A percentile compares a stretch with the other conserved stretches of the same genome.
These are phyloP conservation scores for Tachysurus fulvidraco DNA, from an alignment of 2,113 vertebrate genomes.

Conservation along the genomic window DNA sequence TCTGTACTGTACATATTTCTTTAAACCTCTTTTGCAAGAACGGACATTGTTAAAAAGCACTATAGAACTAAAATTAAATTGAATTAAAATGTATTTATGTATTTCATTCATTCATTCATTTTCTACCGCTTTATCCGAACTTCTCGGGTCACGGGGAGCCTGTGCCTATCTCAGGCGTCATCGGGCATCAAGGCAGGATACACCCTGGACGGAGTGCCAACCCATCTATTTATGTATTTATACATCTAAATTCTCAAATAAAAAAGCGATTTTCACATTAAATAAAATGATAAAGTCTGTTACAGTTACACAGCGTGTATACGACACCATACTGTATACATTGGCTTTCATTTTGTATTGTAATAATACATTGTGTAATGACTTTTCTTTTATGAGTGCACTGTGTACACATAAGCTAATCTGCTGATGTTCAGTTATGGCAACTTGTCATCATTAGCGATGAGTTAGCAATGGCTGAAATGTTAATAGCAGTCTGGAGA, in stretches of 20 bases:
- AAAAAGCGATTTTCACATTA: neutral
- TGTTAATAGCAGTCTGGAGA: neutral
- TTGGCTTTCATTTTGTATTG: neutral
- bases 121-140: too few species aligned
- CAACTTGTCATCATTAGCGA: neutral
- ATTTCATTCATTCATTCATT: neutral
- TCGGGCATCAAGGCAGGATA: too few species aligned
- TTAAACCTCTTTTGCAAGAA: too few species aligned
- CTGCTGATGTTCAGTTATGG: neutral
- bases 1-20: too few species aligned
- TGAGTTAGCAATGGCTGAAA: neutral
- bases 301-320: neutral
- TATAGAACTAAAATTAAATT: neutral
- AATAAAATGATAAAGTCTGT: neutral
- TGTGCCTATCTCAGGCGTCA: too few species aligned
- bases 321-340: too few species aligned
- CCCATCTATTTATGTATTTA: too few species aligned
- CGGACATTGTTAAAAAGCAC: neutral
- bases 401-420: neutral
- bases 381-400: neutral
- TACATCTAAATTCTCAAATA: too few species aligned
- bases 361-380: neutral
- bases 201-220: too few species aligned
- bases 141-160: too few species aligned
- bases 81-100: neutral